Evolutionary conservation across 2,797 vertebrate genomes (phyloP).

Genomic region (Eleutherodactylus coqui): DNA sequence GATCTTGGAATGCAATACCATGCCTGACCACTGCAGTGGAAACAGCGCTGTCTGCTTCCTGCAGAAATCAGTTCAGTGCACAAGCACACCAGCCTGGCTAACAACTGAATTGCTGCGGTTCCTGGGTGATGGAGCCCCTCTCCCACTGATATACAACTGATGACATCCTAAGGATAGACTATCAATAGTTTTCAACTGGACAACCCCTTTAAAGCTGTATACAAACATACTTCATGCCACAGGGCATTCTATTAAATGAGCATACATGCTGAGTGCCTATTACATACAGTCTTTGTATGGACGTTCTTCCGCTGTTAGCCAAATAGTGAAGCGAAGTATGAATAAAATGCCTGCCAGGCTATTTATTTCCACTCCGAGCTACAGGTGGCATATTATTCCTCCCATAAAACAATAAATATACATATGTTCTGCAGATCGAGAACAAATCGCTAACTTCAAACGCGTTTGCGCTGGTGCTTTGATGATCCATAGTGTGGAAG

Average conservation of each 20-base stretch:
- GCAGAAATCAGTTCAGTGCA: too few relatives aligned
- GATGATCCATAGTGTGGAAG: constrained; percentile 41
- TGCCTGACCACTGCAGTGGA: too few relatives aligned
- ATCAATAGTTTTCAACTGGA: too few relatives aligned
- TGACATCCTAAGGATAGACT: too few relatives aligned
- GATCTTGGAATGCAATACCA: too few relatives aligned
- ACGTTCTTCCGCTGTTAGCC: not conserved
- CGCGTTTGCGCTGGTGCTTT: constrained; percentile 38
- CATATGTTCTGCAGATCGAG: constrained; percentile 49
- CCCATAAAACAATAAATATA: constrained; percentile 58
- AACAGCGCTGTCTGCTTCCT: too few relatives aligned
- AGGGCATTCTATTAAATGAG: not conserved
- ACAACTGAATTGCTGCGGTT: too few relatives aligned
- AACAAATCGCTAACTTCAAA: constrained; percentile 56
- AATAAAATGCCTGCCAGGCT: constrained; percentile 26
- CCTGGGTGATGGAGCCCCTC: too few relatives aligned
- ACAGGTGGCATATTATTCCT: constrained; percentile 39
- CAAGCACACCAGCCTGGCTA: too few relatives aligned
- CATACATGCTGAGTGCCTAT: constrained; percentile 9
- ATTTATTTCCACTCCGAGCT: constrained; percentile 21
- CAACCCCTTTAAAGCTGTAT: not conserved
- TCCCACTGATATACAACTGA: too few relatives aligned
- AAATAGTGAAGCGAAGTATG: constrained; percentile 10
- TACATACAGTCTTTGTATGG: not conserved
- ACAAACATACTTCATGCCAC: constrained; percentile 13